Conservation (phyloP, 1,140 invertebrate genomes). For the Hestina assimilis region DNA sequence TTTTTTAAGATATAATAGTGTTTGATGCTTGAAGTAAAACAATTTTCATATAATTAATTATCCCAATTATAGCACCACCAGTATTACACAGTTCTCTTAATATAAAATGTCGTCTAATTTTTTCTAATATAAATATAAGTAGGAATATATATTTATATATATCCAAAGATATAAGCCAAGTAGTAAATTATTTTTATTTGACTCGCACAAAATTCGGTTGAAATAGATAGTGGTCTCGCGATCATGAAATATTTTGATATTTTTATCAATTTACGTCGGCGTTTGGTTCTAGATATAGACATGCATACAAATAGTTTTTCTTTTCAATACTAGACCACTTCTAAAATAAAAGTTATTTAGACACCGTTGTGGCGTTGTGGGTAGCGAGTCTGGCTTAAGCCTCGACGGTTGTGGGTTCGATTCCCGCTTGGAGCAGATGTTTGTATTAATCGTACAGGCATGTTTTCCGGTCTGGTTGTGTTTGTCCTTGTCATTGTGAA, state of each 20-base stretch:
- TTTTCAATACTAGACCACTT: background rate
- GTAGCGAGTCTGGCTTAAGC: too few species aligned
- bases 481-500: too few species aligned
- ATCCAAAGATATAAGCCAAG: slow-evolving; percentile 5
- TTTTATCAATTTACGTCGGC: slow-evolving; percentile 9
- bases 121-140: slow-evolving; percentile 1
- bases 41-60: too few species aligned
- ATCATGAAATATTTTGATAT: slow-evolving; percentile 11
- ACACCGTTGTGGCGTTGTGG: too few species aligned
- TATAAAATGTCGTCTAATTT: background rate
- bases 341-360: too few species aligned
- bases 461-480: too few species aligned
- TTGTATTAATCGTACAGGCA: too few species aligned
- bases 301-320: background rate
- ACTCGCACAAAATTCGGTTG: slow-evolving; percentile 17
- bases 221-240: slow-evolving; percentile 9
- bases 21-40: too few species aligned
- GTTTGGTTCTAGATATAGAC: background rate
- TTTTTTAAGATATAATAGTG: too few species aligned
- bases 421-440: too few species aligned
- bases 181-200: slow-evolving; percentile 28
- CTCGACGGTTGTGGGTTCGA: too few species aligned
- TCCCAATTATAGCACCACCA: too few species aligned
- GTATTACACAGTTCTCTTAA: background rate
- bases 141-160: background rate